These are phyloP conservation scores for Dynastes grantii DNA, from an alignment of 2,888 invertebrate genomes.

Conservation along the genomic window DNA sequence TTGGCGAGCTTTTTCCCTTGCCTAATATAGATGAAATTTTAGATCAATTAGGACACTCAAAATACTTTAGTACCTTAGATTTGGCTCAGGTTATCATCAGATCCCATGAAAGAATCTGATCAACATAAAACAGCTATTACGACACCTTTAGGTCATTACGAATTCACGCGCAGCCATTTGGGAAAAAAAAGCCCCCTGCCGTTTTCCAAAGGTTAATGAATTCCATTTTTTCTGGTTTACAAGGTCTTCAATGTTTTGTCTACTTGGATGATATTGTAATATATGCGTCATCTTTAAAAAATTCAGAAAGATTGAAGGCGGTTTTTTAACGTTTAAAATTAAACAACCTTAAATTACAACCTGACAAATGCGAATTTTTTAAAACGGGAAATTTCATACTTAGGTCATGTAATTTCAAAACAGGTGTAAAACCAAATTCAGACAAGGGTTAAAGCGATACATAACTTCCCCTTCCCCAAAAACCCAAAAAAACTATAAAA, in stretches of 20 bases:
- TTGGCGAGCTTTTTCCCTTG: conserved; percentile 63
- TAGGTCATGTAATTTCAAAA: too few species aligned
- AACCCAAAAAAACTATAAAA: neutral
- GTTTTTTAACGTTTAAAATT: neutral
- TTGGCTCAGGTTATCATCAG: neutral
- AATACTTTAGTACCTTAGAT: conserved; percentile 66
- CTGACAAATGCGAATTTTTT: too few species aligned
- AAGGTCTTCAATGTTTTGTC: conserved; percentile 49
- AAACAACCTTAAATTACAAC: neutral
- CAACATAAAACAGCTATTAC: neutral
- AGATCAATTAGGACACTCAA: conserved; percentile 63
- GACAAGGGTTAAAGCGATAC: neutral
- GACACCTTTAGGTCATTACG: neutral
- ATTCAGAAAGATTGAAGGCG: neutral
- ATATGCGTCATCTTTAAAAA: neutral
- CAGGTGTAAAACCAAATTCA: too few species aligned
- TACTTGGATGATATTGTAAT: neutral
- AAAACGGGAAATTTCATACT: too few species aligned
- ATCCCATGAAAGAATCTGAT: neutral
- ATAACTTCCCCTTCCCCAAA: neutral
- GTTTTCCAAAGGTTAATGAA: neutral
- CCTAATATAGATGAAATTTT: conserved; percentile 65
- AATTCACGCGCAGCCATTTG: neutral
- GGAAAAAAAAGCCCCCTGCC: neutral
- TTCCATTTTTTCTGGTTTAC: neutral